A percentile compares a stretch with the other conserved stretches of the same genome.
phyloP scores from a whole-genome alignment of 2,888 invertebrate species.

The Taenaris catops region DNA sequence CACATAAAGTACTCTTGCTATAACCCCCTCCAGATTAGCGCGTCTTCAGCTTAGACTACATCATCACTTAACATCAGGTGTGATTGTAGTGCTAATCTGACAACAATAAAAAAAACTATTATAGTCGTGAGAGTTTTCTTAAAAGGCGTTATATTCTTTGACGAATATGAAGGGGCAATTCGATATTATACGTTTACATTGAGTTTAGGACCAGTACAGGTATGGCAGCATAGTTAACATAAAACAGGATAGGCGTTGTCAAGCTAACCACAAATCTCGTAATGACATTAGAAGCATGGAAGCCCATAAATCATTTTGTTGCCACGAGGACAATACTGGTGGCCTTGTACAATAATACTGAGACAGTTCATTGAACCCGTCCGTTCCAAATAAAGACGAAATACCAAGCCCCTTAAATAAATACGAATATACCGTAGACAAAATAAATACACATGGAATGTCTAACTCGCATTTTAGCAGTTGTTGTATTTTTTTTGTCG shows the following conservation, averaged over 20 bases:
- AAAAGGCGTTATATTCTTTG: too few species aligned
- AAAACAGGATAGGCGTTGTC: constrained; percentile 14
- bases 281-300: constrained; percentile 27
- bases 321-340: constrained; percentile 44
- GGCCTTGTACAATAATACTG: constrained; percentile 49
- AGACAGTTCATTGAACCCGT: constrained; percentile 42
- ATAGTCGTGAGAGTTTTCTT: too few species aligned
- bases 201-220: too few species aligned
- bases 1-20: too few species aligned
- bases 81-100: too few species aligned
- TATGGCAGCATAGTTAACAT: constrained; percentile 4
- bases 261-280: constrained; percentile 24
- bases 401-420: constrained; percentile 36
- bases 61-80: too few species aligned
- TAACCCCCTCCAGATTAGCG: too few species aligned
- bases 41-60: too few species aligned
- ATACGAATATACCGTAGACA: constrained; percentile 29
- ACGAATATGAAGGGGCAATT: too few species aligned
- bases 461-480: constrained; percentile 10
- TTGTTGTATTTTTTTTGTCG: constrained; percentile 1
- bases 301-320: constrained; percentile 26
- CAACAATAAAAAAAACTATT: too few species aligned
- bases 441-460: constrained; percentile 21
- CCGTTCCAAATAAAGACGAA: constrained; percentile 46
- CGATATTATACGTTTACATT: too few species aligned